Evolutionary conservation across 1,140 invertebrate species (phyloP), one percentile per base, ranked within the genome.

Genomic region (Hydropsyche tenuis): DNA sequence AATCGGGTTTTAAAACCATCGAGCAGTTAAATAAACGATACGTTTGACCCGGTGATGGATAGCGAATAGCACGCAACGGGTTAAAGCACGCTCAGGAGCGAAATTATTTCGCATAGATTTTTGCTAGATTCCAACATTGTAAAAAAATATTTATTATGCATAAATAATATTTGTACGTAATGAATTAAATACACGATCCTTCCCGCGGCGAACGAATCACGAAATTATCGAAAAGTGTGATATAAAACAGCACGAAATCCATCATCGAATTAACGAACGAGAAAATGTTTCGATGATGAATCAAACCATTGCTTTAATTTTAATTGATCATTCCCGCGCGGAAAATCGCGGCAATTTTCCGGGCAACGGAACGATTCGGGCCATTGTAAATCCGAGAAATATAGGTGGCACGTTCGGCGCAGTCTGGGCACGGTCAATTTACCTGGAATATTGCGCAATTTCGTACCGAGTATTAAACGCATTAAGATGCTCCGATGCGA

Each of bases 401-500:
- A n/a, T 20, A n/a, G 46, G 18, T 51, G 3, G 14, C 14, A 51
- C 14, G 18, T 51, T 51, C 46, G 14, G 46, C 14, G 46, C 46
- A 51, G 46, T 37, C 30, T 37, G 30, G 3, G 22, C 42, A 23
- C 53, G 74, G 62, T 73, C 70, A 73, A 75, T 69, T 75, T 75
- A 51, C 64, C 64, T 27, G 64, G 25, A 70, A 45, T 65, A 75
- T 69, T 75, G 69, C 30, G 63, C 30, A 43, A 65, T 27, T n/a
- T 46, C 37, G 65, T 0, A 48, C 51, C 42, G 60, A 65, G 72
- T 62, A 73, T 74, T 76, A 76, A 76, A 74, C 69, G 75, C 75
- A 76, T 76, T 76, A 76, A 76, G 71, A 74, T 73, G 68, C 75
- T 65, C 65, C 75, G 62, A 63, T 63, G 72, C 68, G 69, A 73